These are phyloP conservation scores for Diarsia dahlii DNA, from an alignment of 2,888 invertebrate species.

Conservation along the genomic window DNA sequence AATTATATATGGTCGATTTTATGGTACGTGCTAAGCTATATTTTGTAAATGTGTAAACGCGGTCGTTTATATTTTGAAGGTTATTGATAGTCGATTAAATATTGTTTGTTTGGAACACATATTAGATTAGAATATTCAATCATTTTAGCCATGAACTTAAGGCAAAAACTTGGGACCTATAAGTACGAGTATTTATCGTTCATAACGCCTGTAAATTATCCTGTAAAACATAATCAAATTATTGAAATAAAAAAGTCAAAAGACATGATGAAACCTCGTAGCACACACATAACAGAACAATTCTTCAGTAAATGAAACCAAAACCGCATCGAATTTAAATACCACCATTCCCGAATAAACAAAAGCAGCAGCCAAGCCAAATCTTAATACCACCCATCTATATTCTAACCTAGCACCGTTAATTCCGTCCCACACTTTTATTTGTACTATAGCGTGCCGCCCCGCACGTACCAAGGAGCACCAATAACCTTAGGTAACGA, in stretches of 20 bases:
- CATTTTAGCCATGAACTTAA: not conserved
- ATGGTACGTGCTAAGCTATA: conserved; percentile 34
- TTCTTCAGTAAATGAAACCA: not conserved
- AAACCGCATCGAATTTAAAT: not conserved
- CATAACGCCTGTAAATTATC: not conserved
- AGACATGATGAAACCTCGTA: not conserved
- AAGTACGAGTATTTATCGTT: not conserved
- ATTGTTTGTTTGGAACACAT: not conserved
- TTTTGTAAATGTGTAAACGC: conserved; percentile 24
- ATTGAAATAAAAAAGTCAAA: not conserved
- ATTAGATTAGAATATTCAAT: not conserved
- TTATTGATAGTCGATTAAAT: not conserved
- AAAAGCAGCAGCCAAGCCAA: not conserved
- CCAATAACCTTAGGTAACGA: conserved; percentile 71
- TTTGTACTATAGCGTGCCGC: conserved; percentile 52
- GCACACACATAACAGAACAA: not conserved
- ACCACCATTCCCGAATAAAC: not conserved
- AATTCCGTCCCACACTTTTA: conserved; percentile 44
- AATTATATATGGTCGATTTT: conserved; percentile 60
- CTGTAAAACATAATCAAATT: not conserved
- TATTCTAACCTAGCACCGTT: conserved; percentile 38
- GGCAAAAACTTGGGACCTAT: not conserved
- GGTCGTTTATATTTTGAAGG: conserved; percentile 32
- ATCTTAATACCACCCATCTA: conserved; percentile 36
- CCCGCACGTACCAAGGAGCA: conserved; percentile 64